Evolutionary conservation across 2,888 invertebrate species (phyloP), one percentile per base, ranked within the genome.

Genomic region (Melinaea marsaeus): DNA sequence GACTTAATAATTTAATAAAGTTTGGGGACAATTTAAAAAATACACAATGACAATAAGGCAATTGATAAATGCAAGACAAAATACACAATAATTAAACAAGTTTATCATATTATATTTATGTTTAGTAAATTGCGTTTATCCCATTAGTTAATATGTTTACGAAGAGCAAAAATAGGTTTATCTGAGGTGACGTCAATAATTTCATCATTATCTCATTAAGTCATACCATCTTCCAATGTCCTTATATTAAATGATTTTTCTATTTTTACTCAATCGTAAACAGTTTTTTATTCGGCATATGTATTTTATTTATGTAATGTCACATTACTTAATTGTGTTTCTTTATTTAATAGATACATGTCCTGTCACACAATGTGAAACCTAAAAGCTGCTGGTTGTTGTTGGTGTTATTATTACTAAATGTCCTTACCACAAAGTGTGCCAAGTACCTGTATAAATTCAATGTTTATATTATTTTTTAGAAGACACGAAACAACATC

Each of bases 351-450:
- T 77, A 71, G 87, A 89, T 89, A 89, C 90, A 90, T 89, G 89
- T 88, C 87, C 88, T 87, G 90, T 86, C 90, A 90, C 90, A 90
- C 90, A 82, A 84, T 90, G 88, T 89, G 88, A 75, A 51, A 72
- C 76, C 74, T 83, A 78, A 74, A 70, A 72, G 72, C 65, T 71
- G 62, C 64, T 63, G 68, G 71, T 72, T 74, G 70, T 73, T 74
- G 62, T 58, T 54, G 58, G 56, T 48, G 47, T 63, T 45, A 32
- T 42, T 59, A 57, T 55, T 45, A 64, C 56, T 64, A 47, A 55
- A 13, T 13, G 47, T 71, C 62, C 69, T 65, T 80, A 85, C 79
- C 89, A 89, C 89, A 89, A 79, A 88, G 88, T 89, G 90, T 90
- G 89, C 81, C 88, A 88, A 89, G 88, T 85, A 84, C 82, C 88